phyloP scores from a whole-genome alignment of 2,888 invertebrate genomes.

The Pimpla rufipes region DNA sequence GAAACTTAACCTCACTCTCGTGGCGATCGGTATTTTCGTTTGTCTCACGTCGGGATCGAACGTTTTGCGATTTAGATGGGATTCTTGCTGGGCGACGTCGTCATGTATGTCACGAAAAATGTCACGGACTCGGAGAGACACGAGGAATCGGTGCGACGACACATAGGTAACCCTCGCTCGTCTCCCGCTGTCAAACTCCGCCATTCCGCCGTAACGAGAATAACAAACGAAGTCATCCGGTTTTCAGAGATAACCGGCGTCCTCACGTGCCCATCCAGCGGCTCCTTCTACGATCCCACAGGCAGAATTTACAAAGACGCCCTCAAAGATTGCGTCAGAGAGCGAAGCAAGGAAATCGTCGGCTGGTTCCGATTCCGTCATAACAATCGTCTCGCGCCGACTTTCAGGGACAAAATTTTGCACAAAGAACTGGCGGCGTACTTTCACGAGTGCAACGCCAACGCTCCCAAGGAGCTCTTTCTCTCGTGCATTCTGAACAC shows the following conservation, averaged over 20 bases:
- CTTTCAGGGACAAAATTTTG: slow-evolving; percentile 88
- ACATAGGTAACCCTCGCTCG: slow-evolving; percentile 85
- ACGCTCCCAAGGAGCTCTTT: slow-evolving; percentile 87
- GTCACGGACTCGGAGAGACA: slow-evolving; percentile 90
- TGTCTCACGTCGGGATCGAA: slow-evolving; percentile 26
- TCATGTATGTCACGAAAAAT: slow-evolving; percentile 88
- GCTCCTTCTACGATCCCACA: slow-evolving; percentile 87
- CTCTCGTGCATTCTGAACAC: slow-evolving; percentile 88
- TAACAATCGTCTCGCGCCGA: slow-evolving; percentile 87
- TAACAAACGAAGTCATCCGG: background rate
- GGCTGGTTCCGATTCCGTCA: slow-evolving; percentile 90
- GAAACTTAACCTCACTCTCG: slow-evolving; percentile 57
- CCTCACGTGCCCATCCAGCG: slow-evolving; percentile 87
- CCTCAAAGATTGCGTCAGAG: slow-evolving; percentile 86
- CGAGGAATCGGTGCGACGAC: slow-evolving; percentile 87
- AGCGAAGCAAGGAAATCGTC: slow-evolving; percentile 87
- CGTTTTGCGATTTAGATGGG: slow-evolving; percentile 85
- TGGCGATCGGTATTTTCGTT: slow-evolving; percentile 35
- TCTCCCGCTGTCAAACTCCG: background rate
- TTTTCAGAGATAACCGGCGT: slow-evolving; percentile 83
- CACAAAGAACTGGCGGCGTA: slow-evolving; percentile 88
- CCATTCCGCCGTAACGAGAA: background rate
- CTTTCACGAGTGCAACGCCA: slow-evolving; percentile 85
- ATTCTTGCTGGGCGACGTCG: slow-evolving; percentile 89
- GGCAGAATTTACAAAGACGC: slow-evolving; percentile 88